Base-by-base conservation (phyloP, 2,888 invertebrate genomes). In the Cataglyphis rosenhaueri region DNA sequence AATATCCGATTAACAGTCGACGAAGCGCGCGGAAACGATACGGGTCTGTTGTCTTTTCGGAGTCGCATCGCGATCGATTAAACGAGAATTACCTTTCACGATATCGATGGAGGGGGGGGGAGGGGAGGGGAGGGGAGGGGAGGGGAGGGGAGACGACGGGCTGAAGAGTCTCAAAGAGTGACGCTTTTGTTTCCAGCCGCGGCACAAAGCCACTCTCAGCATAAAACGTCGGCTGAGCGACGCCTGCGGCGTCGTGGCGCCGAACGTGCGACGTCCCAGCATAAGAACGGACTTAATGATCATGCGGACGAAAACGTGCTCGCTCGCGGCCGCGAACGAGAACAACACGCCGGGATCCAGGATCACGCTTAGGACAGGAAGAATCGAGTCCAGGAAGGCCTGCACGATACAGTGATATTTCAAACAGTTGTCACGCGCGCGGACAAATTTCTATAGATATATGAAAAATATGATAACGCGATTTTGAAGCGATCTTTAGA, bases 191-290 rank as follows among this genome's bases (percentile, higher is more conserved):
- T 79, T 89, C 12, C 89, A 93, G 93, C 93, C 93, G 66, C 92
- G 91, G 84, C 93, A 93, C 88, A 93, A 93, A 91, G 92, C 97
- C 91, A 97, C 97, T 3, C 95, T 98, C 78, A 97, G 97, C 65
- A 97, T 98, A 86, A 97, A 98, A 91, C 95, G 98, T 83, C 96
- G 97, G 74, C 95, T 98, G 89, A 98, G 98, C 87, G 98, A 98
- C 92, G 98, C 98, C 1, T 98, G 98, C 92, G 98, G 98, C 5
- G 97, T 98, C 8, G 97, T 98, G 29, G 97, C 98, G n/a, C 97
- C 98, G 2, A 98, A 98, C 93, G 98, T 97, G 0, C 95, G 98
- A 74, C 95, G 98, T 65, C 98, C 98, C 48, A 98, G 98, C 94
- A 97, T 98, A 88, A 96, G 98, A 85, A 98, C 98, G 8, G 98